These are phyloP conservation scores for Danionella dracula DNA, from an alignment of 2,797 vertebrate species.

Conservation along the genomic window DNA sequence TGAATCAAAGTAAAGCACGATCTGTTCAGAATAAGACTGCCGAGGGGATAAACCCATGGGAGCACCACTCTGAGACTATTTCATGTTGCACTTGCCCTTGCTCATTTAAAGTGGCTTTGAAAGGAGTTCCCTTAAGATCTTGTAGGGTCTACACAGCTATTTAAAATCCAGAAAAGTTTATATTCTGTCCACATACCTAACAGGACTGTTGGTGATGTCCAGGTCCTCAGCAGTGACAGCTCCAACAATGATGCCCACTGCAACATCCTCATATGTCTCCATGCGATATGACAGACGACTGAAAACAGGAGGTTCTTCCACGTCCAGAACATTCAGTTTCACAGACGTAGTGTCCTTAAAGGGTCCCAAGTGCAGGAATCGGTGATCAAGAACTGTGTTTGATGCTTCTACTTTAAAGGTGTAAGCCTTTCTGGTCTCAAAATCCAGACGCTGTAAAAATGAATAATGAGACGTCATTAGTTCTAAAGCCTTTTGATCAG, in stretches of 20 bases:
- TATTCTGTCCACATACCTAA: conserved; percentile 70
- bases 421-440: conserved; percentile 85
- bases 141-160: not conserved
- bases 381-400: conserved; percentile 78
- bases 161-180: not conserved
- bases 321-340: conserved; percentile 83
- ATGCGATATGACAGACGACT: conserved; percentile 77
- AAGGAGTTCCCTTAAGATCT: not conserved
- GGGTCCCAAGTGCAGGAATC: conserved; percentile 81
- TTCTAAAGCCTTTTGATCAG: not conserved
- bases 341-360: conserved; percentile 88
- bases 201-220: conserved; percentile 79
- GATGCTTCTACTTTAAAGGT: conserved; percentile 86
- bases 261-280: conserved; percentile 87
- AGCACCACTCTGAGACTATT: not conserved
- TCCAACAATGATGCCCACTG: conserved; percentile 80
- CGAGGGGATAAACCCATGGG: not conserved
- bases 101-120: not conserved
- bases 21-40: not conserved
- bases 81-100: not conserved
- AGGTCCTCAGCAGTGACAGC: conserved; percentile 88
- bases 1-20: conserved; percentile 4
- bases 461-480: not conserved
- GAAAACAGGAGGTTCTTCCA: conserved; percentile 88
- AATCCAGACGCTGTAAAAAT: conserved; percentile 77